Base-by-base conservation (phyloP, 1,140 invertebrate species). In the Patella vulgata region DNA sequence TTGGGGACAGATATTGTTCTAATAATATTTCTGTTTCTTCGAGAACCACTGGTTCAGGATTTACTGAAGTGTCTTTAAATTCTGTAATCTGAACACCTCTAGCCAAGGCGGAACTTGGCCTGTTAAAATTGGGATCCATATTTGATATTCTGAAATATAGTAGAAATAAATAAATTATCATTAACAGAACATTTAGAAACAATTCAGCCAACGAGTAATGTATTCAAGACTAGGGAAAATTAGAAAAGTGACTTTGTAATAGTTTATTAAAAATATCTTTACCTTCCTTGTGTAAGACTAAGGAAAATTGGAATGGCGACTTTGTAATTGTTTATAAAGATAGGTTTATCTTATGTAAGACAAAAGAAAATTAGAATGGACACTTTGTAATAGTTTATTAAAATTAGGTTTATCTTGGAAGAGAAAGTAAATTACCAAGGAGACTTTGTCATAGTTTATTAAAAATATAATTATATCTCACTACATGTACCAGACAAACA, bases 81-180 rank as follows among this genome's bases (percentile, higher is more conserved):
- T 82, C 77, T 54, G 79, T 82, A 50, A 84, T 82, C 44, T 81
- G 76, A 31, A 84, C 75, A 14, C 82, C 82, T 59, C 81, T 59
- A 12, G 73, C 67, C 17, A 83, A 67, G 54, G 73, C 79, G 68
- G 74, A 77, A 21, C 56, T 40, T 14, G 80, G 78, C 53, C 74
- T 55, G 23, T 69, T 62, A 47, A 69, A 44, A n/a, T 51, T 52
- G 43, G 58, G 46, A 48, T 73, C 70, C 68, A 70, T 75, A 36
- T 63, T 66, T 42, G 30, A 33, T 25, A 57, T 39, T 21, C 65
- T 67, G 59, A 30, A 59, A 43, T n/a, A 14, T 8, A n/a, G 5
- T 44, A 14, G 17, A 40, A 19, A 31, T 19, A n/a, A n/a, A n/a
- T n/a, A n/a, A n/a, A n/a, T n/a, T n/a, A n/a, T 39, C 17, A 40